These are phyloP conservation scores for Magallana angulata DNA, from an alignment of 1,140 invertebrate species.

Conservation along the genomic window DNA sequence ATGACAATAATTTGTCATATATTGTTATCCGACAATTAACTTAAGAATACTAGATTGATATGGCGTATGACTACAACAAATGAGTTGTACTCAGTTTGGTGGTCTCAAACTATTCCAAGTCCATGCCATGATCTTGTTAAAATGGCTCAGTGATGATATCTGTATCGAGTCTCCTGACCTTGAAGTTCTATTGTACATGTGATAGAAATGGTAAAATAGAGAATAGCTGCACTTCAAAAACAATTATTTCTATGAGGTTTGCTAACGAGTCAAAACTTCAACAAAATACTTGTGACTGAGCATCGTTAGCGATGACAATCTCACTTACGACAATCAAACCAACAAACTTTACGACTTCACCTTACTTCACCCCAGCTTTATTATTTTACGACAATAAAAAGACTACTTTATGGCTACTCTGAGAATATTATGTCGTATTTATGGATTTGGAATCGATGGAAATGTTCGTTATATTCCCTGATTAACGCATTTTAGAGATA, in stretches of 20 bases:
- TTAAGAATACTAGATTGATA: too few species aligned
- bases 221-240: too few species aligned
- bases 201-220: too few species aligned
- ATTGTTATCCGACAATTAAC: too few species aligned
- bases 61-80: too few species aligned
- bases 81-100: too few species aligned
- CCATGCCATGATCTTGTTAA: too few species aligned
- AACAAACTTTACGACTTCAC: constrained; percentile 18
- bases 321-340: constrained; percentile 17
- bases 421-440: constrained; percentile 24
- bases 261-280: background rate
- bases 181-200: too few species aligned
- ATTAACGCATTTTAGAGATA: constrained; percentile 25
- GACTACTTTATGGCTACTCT: constrained; percentile 23
- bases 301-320: background rate
- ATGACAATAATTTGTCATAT: too few species aligned
- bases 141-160: too few species aligned
- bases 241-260: background rate
- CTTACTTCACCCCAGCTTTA: constrained; percentile 27
- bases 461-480: constrained; percentile 33
- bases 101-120: too few species aligned
- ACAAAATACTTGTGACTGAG: background rate
- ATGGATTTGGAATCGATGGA: constrained; percentile 20
- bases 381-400: constrained; percentile 27
- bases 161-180: too few species aligned